Percentiles rank a stretch among this genome's conserved stretches.
Conservation (phyloP, 2,113 vertebrate species). For the Motacilla tschutschensis region DNA sequence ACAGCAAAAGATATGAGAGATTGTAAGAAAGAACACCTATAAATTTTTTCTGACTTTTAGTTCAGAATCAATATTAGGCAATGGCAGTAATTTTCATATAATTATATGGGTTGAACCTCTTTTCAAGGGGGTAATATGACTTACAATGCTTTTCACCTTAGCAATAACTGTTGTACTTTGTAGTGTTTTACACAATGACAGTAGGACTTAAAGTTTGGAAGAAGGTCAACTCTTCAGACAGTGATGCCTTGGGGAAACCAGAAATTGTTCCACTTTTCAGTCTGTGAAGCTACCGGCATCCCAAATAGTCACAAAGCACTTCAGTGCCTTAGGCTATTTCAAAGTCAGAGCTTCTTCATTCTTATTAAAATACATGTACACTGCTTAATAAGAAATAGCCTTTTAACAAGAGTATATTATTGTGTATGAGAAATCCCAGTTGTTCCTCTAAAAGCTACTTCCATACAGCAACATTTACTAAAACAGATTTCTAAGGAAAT, state of each 20-base stretch:
- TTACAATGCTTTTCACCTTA: not conserved
- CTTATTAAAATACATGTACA: constrained; percentile 18
- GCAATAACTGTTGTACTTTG: not conserved
- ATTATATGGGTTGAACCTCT: not conserved
- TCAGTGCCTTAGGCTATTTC: constrained; percentile 40
- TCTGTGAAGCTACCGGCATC: not conserved
- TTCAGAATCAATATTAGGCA: not conserved
- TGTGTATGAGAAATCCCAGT: not conserved
- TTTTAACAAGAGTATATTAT: not conserved
- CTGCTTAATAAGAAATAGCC: constrained; percentile 20
- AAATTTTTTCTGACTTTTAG: not conserved
- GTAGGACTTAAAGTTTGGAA: not conserved
- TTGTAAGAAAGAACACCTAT: not conserved
- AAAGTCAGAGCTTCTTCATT: constrained; percentile 2
- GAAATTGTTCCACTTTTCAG: not conserved
- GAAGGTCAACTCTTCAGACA: not conserved
- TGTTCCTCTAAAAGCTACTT: not conserved
- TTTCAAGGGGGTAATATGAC: not conserved
- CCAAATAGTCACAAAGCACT: constrained; percentile 6
- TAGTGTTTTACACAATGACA: not conserved
- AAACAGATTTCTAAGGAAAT: not conserved
- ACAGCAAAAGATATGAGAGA: not conserved
- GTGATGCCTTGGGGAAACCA: not conserved
- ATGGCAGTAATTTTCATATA: not conserved
- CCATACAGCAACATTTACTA: not conserved